Evolutionary conservation across 2,113 vertebrate species (phyloP).

Genomic region (Mustelus asterias): DNA sequence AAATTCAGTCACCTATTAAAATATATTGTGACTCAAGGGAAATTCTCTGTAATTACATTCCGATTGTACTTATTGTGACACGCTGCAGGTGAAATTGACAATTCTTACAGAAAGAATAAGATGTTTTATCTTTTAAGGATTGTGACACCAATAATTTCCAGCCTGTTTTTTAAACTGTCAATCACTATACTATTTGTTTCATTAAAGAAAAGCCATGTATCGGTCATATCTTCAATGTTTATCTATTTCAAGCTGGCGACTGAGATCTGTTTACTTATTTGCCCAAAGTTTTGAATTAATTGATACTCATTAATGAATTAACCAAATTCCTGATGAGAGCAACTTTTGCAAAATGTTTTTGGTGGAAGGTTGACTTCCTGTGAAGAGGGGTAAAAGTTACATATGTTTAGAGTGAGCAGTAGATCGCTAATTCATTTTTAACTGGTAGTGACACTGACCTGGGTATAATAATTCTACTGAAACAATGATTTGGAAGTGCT

Average conservation of each 20-base stretch:
- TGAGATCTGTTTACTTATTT: background rate
- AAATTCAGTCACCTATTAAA: background rate
- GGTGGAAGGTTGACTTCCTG: background rate
- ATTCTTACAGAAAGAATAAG: background rate
- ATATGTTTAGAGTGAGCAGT: background rate
- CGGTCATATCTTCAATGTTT: background rate
- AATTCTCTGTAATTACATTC: background rate
- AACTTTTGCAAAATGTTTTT: background rate
- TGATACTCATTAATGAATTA: background rate
- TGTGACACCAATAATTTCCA: background rate
- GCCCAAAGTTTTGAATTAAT: background rate
- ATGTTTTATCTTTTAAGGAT: background rate
- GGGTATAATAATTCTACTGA: background rate
- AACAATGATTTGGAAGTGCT: background rate
- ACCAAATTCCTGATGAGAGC: background rate
- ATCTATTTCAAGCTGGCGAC: background rate
- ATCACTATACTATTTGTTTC: background rate
- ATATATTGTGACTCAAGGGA: background rate
- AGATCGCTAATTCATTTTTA: background rate
- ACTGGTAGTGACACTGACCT: background rate
- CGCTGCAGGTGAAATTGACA: background rate
- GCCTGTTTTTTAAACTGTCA: background rate
- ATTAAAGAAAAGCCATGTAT: background rate
- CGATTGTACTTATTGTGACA: background rate
- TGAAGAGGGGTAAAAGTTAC: background rate